A percentile compares a stretch with the other conserved stretches of the same genome.
Evolutionary conservation across 2,888 invertebrate genomes (phyloP).

Genomic region (Heliconius ethilla): DNA sequence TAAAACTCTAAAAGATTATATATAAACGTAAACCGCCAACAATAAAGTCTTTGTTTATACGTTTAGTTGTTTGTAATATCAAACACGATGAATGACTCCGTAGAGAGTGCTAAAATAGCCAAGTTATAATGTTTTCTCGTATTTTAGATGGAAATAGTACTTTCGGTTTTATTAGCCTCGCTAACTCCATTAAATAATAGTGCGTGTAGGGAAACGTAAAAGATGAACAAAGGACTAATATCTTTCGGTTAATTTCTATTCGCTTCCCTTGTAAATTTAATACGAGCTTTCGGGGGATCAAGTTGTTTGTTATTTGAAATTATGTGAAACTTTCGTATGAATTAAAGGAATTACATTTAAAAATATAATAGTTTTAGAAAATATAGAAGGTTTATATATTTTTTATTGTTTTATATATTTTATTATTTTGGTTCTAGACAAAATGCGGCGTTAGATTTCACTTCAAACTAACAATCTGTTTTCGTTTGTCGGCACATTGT

Average conservation of each 20-base stretch:
- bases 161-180: constrained; percentile 45
- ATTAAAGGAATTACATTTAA: too few relatives aligned
- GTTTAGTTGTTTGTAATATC: constrained; percentile 46
- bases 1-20: constrained; percentile 21
- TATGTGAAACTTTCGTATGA: too few relatives aligned
- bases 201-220: constrained; percentile 38
- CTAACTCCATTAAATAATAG: constrained; percentile 46
- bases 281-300: background rate
- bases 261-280: background rate
- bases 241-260: constrained; percentile 16
- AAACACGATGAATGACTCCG: constrained; percentile 49
- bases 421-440: background rate
- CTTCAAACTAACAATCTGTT: background rate
- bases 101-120: constrained; percentile 51
- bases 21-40: constrained; percentile 23
- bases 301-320: background rate
- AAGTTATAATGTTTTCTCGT: constrained; percentile 47
- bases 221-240: constrained; percentile 28
- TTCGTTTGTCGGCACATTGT: background rate
- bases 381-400: too few relatives aligned
- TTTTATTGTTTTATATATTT: too few relatives aligned
- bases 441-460: background rate
- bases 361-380: too few relatives aligned
- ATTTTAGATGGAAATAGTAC: constrained; percentile 54
- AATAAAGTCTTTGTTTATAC: constrained; percentile 46